These are phyloP conservation scores for Semaprochilodus insignis DNA, from an alignment of 2,797 vertebrate species.

Conservation along the genomic window DNA sequence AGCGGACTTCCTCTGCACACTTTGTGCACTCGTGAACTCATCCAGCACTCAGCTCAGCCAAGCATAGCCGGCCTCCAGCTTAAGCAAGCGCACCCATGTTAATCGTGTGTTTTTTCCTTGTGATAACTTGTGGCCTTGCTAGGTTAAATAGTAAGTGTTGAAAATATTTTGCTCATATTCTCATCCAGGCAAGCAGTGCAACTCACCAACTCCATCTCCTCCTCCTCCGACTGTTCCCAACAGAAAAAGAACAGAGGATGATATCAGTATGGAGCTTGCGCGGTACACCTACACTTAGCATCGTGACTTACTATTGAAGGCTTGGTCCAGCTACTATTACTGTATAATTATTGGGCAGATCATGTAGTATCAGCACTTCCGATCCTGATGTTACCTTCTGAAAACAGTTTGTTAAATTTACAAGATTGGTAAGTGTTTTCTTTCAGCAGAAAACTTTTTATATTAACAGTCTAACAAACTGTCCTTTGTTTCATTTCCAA, in stretches of 20 bases:
- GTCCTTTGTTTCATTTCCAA: too few species aligned
- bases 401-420: not conserved
- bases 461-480: not conserved
- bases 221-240: constrained; percentile 95
- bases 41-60: constrained; percentile 31
- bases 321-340: not conserved
- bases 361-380: not conserved
- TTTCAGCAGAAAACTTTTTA: not conserved
- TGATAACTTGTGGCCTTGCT: constrained; percentile 6
- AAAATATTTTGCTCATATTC: constrained; percentile 67
- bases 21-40: constrained; percentile 23
- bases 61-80: constrained; percentile 58
- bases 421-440: not conserved
- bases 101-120: constrained; percentile 45
- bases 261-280: constrained; percentile 68
- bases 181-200: constrained; percentile 73
- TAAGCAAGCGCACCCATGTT: constrained; percentile 59
- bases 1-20: constrained; percentile 22
- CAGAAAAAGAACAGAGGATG: constrained; percentile 78
- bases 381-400: not conserved
- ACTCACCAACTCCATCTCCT: constrained; percentile 99
- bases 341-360: not conserved
- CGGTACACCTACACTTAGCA: constrained; percentile 32
- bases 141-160: constrained; percentile 31
- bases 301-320: constrained; percentile 3